Evolutionary conservation across 2,113 vertebrate species (phyloP), one percentile per base, ranked within the genome.

Genomic region (Neomonachus schauinslandi): DNA sequence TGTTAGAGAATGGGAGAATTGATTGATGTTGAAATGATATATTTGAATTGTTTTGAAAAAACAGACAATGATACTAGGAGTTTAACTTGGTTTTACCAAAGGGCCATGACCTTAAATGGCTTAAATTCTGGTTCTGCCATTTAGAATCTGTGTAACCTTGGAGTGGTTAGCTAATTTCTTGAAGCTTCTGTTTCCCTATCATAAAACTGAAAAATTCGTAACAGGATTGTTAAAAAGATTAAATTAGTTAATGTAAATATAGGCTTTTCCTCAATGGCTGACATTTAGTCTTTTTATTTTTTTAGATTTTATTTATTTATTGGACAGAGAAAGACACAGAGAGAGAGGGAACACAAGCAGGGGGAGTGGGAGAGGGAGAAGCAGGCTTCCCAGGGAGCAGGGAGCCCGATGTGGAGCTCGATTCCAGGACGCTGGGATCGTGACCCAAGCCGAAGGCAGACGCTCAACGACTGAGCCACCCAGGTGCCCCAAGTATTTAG

Each of bases 141-240:
- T 74, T 53, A 71, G 7, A 77, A 94, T 74, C 61, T 69, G 16
- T 80, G 14, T 63, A 9, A 57, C 7, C 8, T 65, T 94, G 5
- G 9, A 8, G 46, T 46, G 46, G 7, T 89, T 39, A 39, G 4
- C 71, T 85, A 91, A 59, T 15, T 81, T 89, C 12, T 24, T 86
- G 8, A 15, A 49, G 31, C 33, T n/a, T 74, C 21, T 72, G 2
- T 76, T 91, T 91, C 5, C 4, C 74, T 39, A 28, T 33, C 22
- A 82, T 55, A 89, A 96, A 88, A 94, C 14, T 51, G 21, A 95
- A 92, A 39, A 2, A 11, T 19, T 92, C 5, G n/a, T 42, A 92
- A 80, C 12, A 90, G 0, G 7, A 57, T 53, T 57, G 4, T 82
- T 80, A 49, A 22, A 89, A 91, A 57, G 8, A 61, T 74, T 95